Percentiles rank a stretch among this genome's conserved stretches.
These are phyloP conservation scores for Phoxinus dragarum DNA, from an alignment of 2,797 vertebrate species.

Conservation along the genomic window DNA sequence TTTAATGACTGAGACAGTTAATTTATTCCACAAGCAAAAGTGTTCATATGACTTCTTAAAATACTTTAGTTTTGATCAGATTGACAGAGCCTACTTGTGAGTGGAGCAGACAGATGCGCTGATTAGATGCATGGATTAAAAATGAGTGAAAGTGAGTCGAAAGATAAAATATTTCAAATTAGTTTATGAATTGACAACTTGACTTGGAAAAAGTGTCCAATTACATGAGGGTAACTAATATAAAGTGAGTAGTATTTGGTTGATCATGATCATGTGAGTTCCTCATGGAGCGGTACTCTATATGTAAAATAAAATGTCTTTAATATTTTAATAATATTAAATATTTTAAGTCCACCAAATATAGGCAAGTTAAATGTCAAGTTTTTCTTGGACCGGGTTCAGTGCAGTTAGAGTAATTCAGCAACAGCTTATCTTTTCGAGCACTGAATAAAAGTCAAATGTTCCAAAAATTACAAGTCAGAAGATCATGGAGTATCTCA, in stretches of 20 bases:
- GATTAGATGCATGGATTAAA: too few species aligned
- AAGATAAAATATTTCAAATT: neutral
- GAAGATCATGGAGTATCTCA: neutral
- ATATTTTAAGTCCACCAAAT: neutral
- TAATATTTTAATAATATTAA: too few species aligned
- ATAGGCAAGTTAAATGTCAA: neutral
- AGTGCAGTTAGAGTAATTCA: neutral
- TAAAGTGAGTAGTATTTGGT: neutral
- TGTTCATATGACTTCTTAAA: neutral
- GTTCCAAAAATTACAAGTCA: neutral
- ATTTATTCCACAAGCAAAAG: neutral
- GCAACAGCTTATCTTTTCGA: neutral
- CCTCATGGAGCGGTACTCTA: accelerated
- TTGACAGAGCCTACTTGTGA: neutral
- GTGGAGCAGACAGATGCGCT: neutral
- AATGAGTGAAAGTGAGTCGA: neutral
- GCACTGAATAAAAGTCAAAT: neutral
- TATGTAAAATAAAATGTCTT: neutral
- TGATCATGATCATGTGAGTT: neutral
- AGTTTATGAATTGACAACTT: neutral
- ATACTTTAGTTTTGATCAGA: neutral
- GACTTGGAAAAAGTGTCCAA: neutral
- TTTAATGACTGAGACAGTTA: neutral
- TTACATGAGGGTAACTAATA: neutral
- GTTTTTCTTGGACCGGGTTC: too few species aligned